A percentile compares a stretch with the other conserved stretches of the same genome.
Conservation (phyloP, 2,888 invertebrate species). For the Thera obeliscata region DNA sequence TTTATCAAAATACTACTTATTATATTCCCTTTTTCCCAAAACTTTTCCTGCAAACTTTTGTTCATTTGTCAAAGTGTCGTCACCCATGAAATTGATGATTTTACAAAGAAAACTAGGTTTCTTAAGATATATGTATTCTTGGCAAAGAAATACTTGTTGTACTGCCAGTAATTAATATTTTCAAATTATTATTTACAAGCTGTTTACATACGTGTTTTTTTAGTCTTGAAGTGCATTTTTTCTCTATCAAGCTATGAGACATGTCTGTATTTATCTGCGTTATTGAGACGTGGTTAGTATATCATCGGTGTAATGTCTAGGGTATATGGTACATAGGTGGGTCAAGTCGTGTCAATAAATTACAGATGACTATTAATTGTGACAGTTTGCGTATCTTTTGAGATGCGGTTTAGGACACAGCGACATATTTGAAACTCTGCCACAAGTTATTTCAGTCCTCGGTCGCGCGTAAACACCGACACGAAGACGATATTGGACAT, state of each 20-base stretch:
- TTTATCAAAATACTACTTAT: neutral
- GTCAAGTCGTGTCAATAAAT: slow-evolving; percentile 13
- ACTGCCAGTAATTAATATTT: slow-evolving; percentile 27
- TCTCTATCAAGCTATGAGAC: neutral
- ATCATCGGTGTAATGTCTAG: neutral
- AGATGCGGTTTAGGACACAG: slow-evolving; percentile 71
- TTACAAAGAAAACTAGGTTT: slow-evolving; percentile 44
- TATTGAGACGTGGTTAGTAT: neutral
- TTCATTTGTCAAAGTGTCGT: slow-evolving; percentile 61
- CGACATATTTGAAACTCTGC: slow-evolving; percentile 84
- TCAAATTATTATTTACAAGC: slow-evolving; percentile 31
- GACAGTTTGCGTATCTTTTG: slow-evolving; percentile 60
- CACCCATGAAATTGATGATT: slow-evolving; percentile 54
- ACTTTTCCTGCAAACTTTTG: slow-evolving; percentile 20
- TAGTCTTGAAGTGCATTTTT: neutral
- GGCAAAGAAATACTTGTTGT: slow-evolving; percentile 51
- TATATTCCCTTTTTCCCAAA: neutral
- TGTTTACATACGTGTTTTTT: slow-evolving; percentile 13
- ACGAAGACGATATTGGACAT: slow-evolving; percentile 55
- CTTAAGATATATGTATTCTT: slow-evolving; percentile 52
- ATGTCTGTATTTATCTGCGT: neutral
- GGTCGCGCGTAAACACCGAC: slow-evolving; percentile 73
- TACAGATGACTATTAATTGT: slow-evolving; percentile 53
- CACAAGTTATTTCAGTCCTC: slow-evolving; percentile 74
- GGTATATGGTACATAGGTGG: neutral